Percentiles rank a stretch among this genome's conserved stretches.
phyloP scores from a whole-genome alignment of 2,888 invertebrate genomes.

The Acanthoscelides obtectus region DNA sequence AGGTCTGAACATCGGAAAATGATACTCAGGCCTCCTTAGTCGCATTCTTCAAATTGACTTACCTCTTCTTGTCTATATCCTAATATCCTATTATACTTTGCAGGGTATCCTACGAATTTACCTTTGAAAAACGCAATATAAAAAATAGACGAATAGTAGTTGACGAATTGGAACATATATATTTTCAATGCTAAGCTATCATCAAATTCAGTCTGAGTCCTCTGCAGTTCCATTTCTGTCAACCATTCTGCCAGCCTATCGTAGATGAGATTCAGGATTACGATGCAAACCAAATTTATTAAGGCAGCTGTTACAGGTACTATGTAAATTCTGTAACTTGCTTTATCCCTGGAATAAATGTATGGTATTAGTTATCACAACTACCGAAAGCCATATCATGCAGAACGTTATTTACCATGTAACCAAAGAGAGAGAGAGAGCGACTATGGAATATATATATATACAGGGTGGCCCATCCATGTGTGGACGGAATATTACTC shows the following conservation, averaged over 20 bases:
- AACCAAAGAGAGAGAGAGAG: no score
- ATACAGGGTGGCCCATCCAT: no score
- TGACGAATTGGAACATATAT: conserved; percentile 83
- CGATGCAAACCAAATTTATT: conserved; percentile 72
- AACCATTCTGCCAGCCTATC: conserved; percentile 60
- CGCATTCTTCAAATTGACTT: conserved; percentile 10
- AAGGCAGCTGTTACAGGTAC: conserved; percentile 71
- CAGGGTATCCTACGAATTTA: conserved; percentile 75
- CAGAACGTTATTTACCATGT: no score
- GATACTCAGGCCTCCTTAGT: no score
- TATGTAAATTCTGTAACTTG: conserved; percentile 60
- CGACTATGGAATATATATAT: no score
- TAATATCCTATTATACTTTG: conserved; percentile 69
- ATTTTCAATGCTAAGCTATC: conserved; percentile 82
- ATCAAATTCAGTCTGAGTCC: conserved; percentile 83
- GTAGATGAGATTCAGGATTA: conserved; percentile 68
- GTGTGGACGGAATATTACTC: no score
- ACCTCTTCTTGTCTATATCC: conserved; percentile 68
- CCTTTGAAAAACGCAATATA: conserved; percentile 77
- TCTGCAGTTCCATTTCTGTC: conserved; percentile 69
- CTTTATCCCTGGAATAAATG: conserved; percentile 47
- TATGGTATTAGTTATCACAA: conserved; percentile 13
- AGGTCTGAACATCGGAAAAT: no score
- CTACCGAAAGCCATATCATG: no score
- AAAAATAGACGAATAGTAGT: conserved; percentile 84